Evolutionary conservation across 1,140 invertebrate genomes (phyloP), one percentile per base, ranked within the genome.

Genomic region (Neuroterus valhalla): DNA sequence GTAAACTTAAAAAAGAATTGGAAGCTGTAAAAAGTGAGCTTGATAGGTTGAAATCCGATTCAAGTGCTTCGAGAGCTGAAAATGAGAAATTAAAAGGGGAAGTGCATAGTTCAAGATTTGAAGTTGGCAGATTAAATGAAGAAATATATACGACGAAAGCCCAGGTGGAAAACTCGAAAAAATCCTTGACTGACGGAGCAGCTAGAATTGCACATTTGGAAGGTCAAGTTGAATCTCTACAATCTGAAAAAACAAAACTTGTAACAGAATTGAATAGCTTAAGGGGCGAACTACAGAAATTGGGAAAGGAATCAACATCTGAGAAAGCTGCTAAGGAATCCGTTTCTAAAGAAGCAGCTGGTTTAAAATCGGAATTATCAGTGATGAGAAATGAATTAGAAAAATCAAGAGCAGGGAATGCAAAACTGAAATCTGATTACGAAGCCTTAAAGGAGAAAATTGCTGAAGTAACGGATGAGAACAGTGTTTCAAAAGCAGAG

Each of bases 181-280:
- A 62, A 62, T 31, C 1, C 8, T 26, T 31, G 3, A 6, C 26
- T 14, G 23, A 15, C 5, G 2, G 4, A 23, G 15, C 26, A 55
- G 3, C 21, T 26, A 23, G 21, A 3, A 62, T 31, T 8, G n/a
- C 31, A 62, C 15, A 2, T 31, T n/a, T 38, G 14, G 4, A 62
- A 26, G 23, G 6, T 8, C 6, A 62, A 5, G 10, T 42, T 11
- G 0, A 45, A 69, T 31, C 10, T 74, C 2, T 70, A 76, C 12
- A 38, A 50, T n/a, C 17, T n/a, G 26, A 76, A 55, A 77, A 67
- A 31, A 11, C 48, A 8, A 74, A 74, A 15, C 67, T 52, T 21
- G n/a, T 82, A 46, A 42, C 26, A 10, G 81, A 82, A 67, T 66
- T 85, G 4, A 48, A 78, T 5, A 52, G 45, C 43, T 50, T 78